A percentile compares a stretch with the other conserved stretches of the same genome.
phyloP scores from a whole-genome alignment of 2,113 vertebrate species.

The Laticauda laticaudata region DNA sequence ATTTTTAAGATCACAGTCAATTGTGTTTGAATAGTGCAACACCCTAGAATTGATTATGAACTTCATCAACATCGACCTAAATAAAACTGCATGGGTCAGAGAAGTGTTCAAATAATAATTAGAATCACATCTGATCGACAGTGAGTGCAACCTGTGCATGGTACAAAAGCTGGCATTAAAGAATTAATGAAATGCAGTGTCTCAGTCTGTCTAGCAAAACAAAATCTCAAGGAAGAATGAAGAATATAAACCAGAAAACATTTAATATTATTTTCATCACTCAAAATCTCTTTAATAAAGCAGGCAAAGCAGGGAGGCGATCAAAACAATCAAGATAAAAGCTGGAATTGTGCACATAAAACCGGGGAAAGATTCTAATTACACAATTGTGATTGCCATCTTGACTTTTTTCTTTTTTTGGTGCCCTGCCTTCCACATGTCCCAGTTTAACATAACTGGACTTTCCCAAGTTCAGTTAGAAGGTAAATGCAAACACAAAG shows the following conservation, averaged over 20 bases:
- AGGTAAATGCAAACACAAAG: not conserved
- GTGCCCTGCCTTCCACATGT: not conserved
- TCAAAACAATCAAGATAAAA: not conserved
- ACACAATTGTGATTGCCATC: not conserved
- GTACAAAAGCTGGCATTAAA: conserved; percentile 15
- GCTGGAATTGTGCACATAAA: not conserved
- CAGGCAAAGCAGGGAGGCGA: not conserved
- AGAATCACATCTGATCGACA: not conserved
- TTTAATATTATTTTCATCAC: not conserved
- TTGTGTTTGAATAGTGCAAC: conserved; percentile 5
- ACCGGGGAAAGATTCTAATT: not conserved
- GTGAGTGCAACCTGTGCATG: not conserved
- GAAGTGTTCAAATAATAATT: not conserved
- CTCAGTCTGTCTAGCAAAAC: not conserved
- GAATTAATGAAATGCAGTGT: conserved; percentile 4
- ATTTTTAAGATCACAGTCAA: not conserved
- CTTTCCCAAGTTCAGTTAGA: not conserved
- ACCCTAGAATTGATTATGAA: conserved; percentile 6
- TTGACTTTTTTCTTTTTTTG: not conserved
- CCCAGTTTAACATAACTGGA: not conserved
- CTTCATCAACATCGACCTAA: conserved; percentile 8
- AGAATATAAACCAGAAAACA: not conserved
- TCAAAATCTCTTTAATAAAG: not conserved
- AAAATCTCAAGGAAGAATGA: not conserved
- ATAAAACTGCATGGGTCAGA: conserved; percentile 7